Percentiles rank a stretch among this genome's conserved stretches.
phyloP scores from a whole-genome alignment of 2,888 invertebrate species.

The Oligia strigilis region DNA sequence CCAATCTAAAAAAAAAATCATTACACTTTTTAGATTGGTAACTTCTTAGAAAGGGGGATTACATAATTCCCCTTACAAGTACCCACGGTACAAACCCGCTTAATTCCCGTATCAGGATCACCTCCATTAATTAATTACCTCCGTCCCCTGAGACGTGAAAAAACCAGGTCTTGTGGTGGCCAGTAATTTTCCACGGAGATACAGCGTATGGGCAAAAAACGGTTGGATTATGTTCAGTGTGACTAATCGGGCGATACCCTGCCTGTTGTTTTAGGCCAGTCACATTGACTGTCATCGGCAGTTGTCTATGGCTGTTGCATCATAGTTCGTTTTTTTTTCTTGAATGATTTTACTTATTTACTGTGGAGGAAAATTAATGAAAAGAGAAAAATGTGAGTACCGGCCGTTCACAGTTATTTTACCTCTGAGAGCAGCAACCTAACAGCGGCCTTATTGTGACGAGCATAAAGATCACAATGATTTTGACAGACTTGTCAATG shows the following conservation, averaged over 20 bases:
- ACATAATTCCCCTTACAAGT: slow-evolving; percentile 5
- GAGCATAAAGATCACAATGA: background rate
- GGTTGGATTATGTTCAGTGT: slow-evolving; percentile 57
- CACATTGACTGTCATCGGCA: slow-evolving; percentile 53
- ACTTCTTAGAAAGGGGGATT: background rate
- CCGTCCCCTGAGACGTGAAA: slow-evolving; percentile 30
- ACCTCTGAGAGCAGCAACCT: background rate
- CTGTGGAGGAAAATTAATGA: background rate
- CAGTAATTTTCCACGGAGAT: slow-evolving; percentile 60
- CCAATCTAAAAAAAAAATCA: background rate
- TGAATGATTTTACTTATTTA: slow-evolving; percentile 8
- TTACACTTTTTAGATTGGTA: background rate
- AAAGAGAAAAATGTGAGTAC: slow-evolving; percentile 5
- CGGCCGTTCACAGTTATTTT: background rate
- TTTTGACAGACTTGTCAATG: background rate
- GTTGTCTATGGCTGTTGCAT: slow-evolving; percentile 19
- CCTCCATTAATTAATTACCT: slow-evolving; percentile 61
- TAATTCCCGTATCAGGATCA: slow-evolving; percentile 46
- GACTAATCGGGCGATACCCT: slow-evolving; percentile 68
- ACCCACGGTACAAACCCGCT: slow-evolving; percentile 13
- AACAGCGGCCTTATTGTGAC: background rate
- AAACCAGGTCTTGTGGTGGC: slow-evolving; percentile 42
- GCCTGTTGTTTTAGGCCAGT: slow-evolving; percentile 72
- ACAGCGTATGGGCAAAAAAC: slow-evolving; percentile 62
- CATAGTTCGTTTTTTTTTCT: slow-evolving; percentile 20